Evolutionary conservation across 2,888 invertebrate genomes (phyloP), one percentile per base, ranked within the genome.

Genomic region (Aphelenchoides bicaudatus): DNA sequence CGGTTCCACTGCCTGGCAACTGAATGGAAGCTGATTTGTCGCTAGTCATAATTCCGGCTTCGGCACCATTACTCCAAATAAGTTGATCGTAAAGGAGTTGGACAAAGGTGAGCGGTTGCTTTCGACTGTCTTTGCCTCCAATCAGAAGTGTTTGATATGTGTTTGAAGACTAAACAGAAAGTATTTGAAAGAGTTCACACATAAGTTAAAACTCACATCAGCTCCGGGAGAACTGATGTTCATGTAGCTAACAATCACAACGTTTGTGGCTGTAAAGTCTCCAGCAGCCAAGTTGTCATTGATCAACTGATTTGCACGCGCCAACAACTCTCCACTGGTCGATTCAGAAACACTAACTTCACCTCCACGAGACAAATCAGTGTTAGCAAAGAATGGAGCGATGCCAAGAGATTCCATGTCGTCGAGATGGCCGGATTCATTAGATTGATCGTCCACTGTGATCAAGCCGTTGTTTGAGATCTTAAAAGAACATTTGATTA

Each of bases 1-100:
- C 72, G 2, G 72, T 74, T 13, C 78, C 76, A 13, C 76, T 75
- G 5, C 76, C 78, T 1, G 78, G 78, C 16, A 78, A 60, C 5
- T 66, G 57, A 19, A 79, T 66, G 0, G 74, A 68, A 31, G 70
- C 66, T 16, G 64, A 60, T 13, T 64, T 58, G 50, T 75, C 74
- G 28, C 65, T 56, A 1, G 75, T 65, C 58, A 79, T 66, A n/a
- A 78, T 68, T 38, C 72, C 73, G 8, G 78, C 71, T 64, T 78
- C 73, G n/a, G 76, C 78, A 19, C 63, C 65, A 10, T 70, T 66
- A 16, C 63, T 63, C 78, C 78, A 79, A 2, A 59, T 46, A 21
- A 78, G 55, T 47, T 71, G 68, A 37, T 72, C 66, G 62, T 77
- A 78, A 38, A 79, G 67, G 23, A 73, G 56, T 37, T 74, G 65